A percentile compares a stretch with the other conserved stretches of the same genome.
Conservation (phyloP, 2,888 invertebrate genomes). For the Lymantria monacha region DNA sequence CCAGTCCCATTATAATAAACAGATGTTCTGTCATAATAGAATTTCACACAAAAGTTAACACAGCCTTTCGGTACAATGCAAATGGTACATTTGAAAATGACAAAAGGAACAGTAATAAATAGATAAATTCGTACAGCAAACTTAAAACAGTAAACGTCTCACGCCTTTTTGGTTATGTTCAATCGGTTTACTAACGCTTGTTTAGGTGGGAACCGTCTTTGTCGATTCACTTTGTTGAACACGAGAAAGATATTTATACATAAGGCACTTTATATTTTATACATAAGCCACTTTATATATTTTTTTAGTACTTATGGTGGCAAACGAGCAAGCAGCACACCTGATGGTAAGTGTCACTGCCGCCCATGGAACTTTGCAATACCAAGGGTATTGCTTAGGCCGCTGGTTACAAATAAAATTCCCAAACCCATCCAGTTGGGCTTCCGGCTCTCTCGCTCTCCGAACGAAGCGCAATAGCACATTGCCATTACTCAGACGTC, state of each 20-base stretch:
- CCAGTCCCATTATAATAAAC: neutral
- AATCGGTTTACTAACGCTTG: conserved; percentile 57
- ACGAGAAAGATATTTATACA: conserved; percentile 24
- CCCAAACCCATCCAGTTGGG: no score
- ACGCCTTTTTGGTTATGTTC: conserved; percentile 44
- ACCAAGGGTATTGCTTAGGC: no score
- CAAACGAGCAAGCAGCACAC: no score
- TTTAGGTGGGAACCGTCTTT: conserved; percentile 45
- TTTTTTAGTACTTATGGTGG: no score
- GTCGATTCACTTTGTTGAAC: conserved; percentile 38
- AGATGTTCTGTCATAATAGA: neutral
- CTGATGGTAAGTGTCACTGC: no score
- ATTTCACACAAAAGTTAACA: neutral
- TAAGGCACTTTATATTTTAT: neutral
- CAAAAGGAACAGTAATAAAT: conserved; percentile 7
- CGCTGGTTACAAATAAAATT: no score
- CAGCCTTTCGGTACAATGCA: conserved; percentile 1
- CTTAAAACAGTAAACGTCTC: conserved; percentile 27
- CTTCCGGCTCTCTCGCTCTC: no score
- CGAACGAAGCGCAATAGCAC: no score
- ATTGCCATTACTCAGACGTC: no score
- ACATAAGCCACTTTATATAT: no score
- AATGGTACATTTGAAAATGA: conserved; percentile 3
- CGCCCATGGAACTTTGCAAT: no score
- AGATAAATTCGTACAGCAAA: conserved; percentile 9